Evolutionary conservation across 2,797 vertebrate genomes (phyloP).

Genomic region (Notamacropus eugenii): DNA sequence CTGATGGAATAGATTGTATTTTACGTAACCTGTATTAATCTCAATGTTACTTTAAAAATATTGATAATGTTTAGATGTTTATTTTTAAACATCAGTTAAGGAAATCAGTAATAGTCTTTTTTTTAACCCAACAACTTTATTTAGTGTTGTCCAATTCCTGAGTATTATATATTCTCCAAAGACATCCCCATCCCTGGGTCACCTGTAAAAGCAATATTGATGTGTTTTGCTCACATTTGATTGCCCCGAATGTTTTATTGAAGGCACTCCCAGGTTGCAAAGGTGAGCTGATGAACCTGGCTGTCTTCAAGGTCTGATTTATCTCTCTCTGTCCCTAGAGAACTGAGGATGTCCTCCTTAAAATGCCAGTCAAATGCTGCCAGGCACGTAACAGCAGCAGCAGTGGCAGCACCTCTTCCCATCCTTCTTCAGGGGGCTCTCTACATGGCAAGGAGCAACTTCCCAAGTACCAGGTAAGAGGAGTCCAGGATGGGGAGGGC

Average conservation of each 20-base stretch:
- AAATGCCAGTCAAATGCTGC: slow-evolving; percentile 78
- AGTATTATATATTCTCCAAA: neutral
- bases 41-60: slow-evolving; percentile 32
- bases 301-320: neutral
- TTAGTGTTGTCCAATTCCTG: neutral
- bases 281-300: neutral
- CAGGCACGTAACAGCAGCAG: slow-evolving; percentile 75
- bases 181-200: neutral
- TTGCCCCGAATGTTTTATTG: neutral
- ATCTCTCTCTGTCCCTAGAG: slow-evolving; percentile 79
- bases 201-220: neutral
- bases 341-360: slow-evolving; percentile 81
- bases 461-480: slow-evolving; percentile 88
- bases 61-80: neutral
- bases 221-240: neutral
- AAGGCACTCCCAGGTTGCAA: neutral
- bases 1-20: neutral
- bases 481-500: fast-evolving
- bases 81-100: slow-evolving; percentile 17
- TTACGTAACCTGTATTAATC: neutral
- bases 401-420: slow-evolving; percentile 69
- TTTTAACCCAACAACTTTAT: neutral
- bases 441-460: slow-evolving; percentile 82
- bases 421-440: slow-evolving; percentile 67
- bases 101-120: neutral